A percentile compares a stretch with the other conserved stretches of the same genome.
Evolutionary conservation across 2,888 invertebrate species (phyloP).

Genomic region (Eubasilissa splendida): DNA sequence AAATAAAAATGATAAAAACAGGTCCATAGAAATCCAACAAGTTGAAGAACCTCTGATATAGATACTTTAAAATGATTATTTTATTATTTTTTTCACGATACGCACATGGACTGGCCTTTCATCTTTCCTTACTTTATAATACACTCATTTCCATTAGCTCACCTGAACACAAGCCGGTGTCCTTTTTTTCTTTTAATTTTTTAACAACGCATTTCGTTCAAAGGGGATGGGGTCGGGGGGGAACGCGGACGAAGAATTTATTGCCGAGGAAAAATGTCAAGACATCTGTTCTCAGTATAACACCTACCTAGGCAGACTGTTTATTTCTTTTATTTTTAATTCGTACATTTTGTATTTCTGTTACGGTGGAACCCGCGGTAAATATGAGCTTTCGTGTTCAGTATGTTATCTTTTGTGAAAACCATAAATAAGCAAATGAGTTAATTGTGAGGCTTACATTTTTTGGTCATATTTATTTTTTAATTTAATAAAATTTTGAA

Average conservation of each 20-base stretch:
- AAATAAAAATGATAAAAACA: no score
- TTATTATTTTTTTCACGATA: background rate
- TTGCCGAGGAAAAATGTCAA: constrained; percentile 51
- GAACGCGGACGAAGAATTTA: constrained; percentile 47
- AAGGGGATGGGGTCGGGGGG: constrained; percentile 1
- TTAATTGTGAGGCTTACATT: no score
- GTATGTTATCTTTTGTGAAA: no score
- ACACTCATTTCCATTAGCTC: constrained; percentile 55
- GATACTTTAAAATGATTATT: no score
- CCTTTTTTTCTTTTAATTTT: constrained; percentile 54
- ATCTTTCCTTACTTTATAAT: constrained; percentile 54
- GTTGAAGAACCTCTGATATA: no score
- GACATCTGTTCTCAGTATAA: constrained; percentile 56
- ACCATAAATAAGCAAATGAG: no score
- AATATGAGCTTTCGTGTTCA: no score
- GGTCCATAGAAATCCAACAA: no score
- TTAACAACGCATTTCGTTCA: constrained; percentile 51
- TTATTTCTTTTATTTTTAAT: background rate
- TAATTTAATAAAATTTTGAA: no score
- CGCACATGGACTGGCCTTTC: constrained; percentile 35
- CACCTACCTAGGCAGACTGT: constrained; percentile 34
- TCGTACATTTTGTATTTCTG: no score
- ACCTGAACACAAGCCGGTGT: constrained; percentile 53
- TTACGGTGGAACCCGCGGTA: no score
- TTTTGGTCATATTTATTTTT: no score